Evolutionary conservation across 2,888 invertebrate genomes (phyloP).

Genomic region (Eupithecia subfuscata): DNA sequence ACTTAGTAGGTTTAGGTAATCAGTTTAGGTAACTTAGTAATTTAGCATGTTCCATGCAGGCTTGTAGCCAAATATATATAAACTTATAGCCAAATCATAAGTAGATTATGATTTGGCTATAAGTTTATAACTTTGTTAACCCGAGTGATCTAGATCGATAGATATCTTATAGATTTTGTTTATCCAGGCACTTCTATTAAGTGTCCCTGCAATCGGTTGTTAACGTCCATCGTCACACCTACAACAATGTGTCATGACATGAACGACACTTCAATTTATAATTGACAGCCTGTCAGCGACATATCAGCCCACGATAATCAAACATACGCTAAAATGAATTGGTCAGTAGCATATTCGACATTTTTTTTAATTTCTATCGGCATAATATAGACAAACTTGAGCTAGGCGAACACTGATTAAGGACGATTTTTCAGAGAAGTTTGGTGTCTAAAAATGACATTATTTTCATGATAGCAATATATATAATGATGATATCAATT

Average conservation of each 20-base stretch:
- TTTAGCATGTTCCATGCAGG: background rate
- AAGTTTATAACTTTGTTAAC: background rate
- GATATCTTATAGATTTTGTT: background rate
- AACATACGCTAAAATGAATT: background rate
- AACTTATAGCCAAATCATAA: too few relatives aligned
- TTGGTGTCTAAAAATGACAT: background rate
- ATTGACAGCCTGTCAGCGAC: slow-evolving; percentile 25
- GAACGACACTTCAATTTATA: slow-evolving; percentile 22
- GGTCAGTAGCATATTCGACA: background rate
- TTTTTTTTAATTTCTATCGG: background rate
- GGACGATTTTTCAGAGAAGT: background rate
- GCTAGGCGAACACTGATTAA: background rate
- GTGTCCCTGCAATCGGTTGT: background rate
- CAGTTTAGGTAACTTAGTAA: background rate
- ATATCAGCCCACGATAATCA: slow-evolving; percentile 11
- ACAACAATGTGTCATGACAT: slow-evolving; percentile 13
- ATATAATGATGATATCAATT: too few relatives aligned
- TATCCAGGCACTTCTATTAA: background rate
- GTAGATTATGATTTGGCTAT: background rate
- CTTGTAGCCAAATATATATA: too few relatives aligned
- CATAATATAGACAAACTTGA: background rate
- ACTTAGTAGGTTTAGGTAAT: background rate
- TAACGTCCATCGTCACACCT: slow-evolving; percentile 17
- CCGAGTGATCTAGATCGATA: background rate
- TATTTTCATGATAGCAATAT: too few relatives aligned